Base-by-base conservation (phyloP, 2,888 invertebrate species). In the Netelia inedita region DNA sequence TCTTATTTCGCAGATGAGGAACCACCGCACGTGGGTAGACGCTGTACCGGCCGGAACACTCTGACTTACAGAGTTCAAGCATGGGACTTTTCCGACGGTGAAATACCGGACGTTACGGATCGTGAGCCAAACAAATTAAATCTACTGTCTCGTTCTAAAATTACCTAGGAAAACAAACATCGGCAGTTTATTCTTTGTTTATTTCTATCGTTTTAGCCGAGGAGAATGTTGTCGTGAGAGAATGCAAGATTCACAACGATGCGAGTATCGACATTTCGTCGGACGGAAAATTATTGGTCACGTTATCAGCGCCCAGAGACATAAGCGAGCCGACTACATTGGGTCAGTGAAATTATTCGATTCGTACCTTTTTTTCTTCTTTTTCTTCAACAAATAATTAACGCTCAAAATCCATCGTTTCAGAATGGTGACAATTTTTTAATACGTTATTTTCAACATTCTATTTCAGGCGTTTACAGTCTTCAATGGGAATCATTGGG, bases 241-340 rank as follows among this genome's bases (percentile, higher is more conserved):
- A 97, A 89, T 98, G 98, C 93, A 96, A 97, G 92, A 97, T 98
- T 85, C 97, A 98, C 94, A 98, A 98, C 92, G 98, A 98, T 91
- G 97, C 97, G 41, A 97, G 97, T 92, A 96, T 97, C 87, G 97
- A 97, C 91, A 96, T 98, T 89, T 97, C 97, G 11, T 95, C 96
- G 83, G 97, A 98, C 92, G 97, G 97, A 19, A 95, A 96, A 41
- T 94, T 97, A 76, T 94, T 98, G 85, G 97, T 97, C 8, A 96
- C 97, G 0, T 94, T 98, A 85, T 94, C 97, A 35, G 97, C 97
- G 1, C 95, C 96, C 8, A 96, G 96, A 53, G 95, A 97, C 87
- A 94, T 96, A 71, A 96, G 95, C 90, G 95, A 96, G 21, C 96
- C 96, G 87, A 97, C 96, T 85, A 95, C 96, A 94, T 95, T 98